phyloP scores from a whole-genome alignment of 1,140 invertebrate genomes.

The Drosophila kepulauana region DNA sequence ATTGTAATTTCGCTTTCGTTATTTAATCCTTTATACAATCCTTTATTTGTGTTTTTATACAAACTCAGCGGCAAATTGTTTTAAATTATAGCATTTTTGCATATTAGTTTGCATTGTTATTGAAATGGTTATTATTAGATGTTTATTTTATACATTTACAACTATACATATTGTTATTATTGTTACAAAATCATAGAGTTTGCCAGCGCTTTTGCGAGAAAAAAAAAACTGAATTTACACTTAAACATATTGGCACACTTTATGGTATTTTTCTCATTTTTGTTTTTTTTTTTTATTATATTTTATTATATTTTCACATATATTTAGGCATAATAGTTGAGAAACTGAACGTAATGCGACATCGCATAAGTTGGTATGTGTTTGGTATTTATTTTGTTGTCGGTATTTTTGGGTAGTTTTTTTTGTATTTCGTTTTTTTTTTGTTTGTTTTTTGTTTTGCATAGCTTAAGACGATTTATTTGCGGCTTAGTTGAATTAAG shows the following conservation, averaged over 20 bases:
- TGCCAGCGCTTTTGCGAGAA: conserved; percentile 43
- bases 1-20: conserved; percentile 20
- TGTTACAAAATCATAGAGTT: conserved; percentile 32
- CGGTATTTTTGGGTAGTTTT: conserved; percentile 15
- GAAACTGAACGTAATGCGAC: conserved; percentile 30
- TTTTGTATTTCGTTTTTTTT: neutral
- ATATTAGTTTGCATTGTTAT: conserved; percentile 19
- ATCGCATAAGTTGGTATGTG: conserved; percentile 5
- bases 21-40: conserved; percentile 27
- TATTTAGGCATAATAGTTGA: conserved; percentile 29
- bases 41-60: conserved; percentile 45
- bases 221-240: conserved; percentile 62
- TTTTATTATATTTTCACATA: conserved; percentile 19
- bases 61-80: conserved; percentile 70
- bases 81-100: conserved; percentile 36
- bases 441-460: neutral
- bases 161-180: conserved; percentile 71
- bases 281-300: conserved; percentile 9
- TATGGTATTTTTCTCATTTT: conserved; percentile 41
- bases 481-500: conserved; percentile 19
- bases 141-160: conserved; percentile 63
- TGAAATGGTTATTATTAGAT: conserved; percentile 31
- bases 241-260: conserved; percentile 75
- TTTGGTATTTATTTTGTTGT: neutral
- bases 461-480: conserved; percentile 27